These are phyloP conservation scores for Euzetes globulus DNA, from an alignment of 2,888 invertebrate species.

Conservation along the genomic window DNA sequence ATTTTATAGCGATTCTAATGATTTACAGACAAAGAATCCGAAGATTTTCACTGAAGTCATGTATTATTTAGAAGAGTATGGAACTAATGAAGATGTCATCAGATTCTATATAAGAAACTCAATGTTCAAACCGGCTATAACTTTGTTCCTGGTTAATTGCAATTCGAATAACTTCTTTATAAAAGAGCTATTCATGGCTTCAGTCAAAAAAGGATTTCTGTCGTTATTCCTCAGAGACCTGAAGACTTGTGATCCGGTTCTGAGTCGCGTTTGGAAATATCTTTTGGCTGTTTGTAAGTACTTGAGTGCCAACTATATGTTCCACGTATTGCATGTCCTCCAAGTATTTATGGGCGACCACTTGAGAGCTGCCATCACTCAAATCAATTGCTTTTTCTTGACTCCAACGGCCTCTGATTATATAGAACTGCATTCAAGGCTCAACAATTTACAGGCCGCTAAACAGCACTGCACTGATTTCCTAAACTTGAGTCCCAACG, in stretches of 20 bases:
- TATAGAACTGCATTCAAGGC: conserved; percentile 27
- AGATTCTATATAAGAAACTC: conserved; percentile 58
- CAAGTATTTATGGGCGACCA: conserved; percentile 50
- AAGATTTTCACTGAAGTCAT: conserved; percentile 60
- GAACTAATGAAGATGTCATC: conserved; percentile 64
- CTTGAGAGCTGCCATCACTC: conserved; percentile 49
- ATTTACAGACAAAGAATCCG: conserved; percentile 27
- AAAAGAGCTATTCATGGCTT: conserved; percentile 46
- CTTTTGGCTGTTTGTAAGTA: conserved; percentile 47
- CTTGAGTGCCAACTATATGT: conserved; percentile 45
- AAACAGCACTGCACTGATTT: conserved; percentile 47
- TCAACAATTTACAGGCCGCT: conserved; percentile 46
- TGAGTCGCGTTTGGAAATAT: conserved; percentile 45
- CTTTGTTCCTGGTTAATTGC: conserved; percentile 3
- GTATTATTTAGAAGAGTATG: conserved; percentile 72
- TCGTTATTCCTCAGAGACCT: conserved; percentile 45
- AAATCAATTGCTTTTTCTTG: conserved; percentile 43
- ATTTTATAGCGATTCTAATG: conserved; percentile 10
- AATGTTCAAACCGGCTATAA: conserved; percentile 33
- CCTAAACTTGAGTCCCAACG: conserved; percentile 41
- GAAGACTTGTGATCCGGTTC: conserved; percentile 45
- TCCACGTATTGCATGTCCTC: conserved; percentile 47
- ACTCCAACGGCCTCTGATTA: conserved; percentile 20
- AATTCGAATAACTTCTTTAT: conserved; percentile 45
- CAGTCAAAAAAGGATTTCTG: conserved; percentile 45